phyloP scores from a whole-genome alignment of 2,797 vertebrate species.

The Neostethus bicornis region DNA sequence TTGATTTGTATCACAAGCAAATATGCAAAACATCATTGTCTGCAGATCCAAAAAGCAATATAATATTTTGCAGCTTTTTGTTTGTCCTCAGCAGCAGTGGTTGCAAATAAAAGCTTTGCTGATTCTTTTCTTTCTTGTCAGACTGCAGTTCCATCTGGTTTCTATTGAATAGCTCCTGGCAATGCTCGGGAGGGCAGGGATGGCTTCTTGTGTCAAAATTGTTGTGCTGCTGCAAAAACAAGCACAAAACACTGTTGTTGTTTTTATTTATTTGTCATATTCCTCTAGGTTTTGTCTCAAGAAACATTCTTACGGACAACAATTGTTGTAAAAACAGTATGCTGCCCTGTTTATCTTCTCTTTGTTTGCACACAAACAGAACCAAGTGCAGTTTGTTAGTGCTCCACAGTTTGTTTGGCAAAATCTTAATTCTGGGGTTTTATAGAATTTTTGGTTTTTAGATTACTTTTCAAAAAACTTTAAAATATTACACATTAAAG shows the following conservation, averaged over 20 bases:
- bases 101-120: constrained; percentile 25
- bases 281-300: constrained; percentile 18
- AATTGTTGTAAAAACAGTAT: constrained; percentile 30
- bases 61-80: constrained; percentile 16
- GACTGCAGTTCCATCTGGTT: constrained; percentile 29
- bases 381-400: constrained; percentile 2
- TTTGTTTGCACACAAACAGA: constrained; percentile 24
- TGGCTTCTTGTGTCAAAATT: constrained; percentile 27
- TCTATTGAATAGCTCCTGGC: constrained; percentile 23
- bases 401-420: background rate
- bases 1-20: constrained; percentile 32
- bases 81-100: constrained; percentile 18
- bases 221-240: constrained; percentile 22
- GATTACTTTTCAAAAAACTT: no score
- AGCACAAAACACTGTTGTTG: constrained; percentile 17
- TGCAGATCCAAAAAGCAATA: constrained; percentile 18
- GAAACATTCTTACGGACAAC: constrained; percentile 22
- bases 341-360: constrained; percentile 17
- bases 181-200: constrained; percentile 3
- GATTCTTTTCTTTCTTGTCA: constrained; percentile 20
- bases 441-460: constrained; percentile 22
- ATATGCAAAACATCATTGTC: constrained; percentile 20
- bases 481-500: background rate
- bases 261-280: constrained; percentile 23
- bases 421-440: constrained; percentile 4